Conservation (phyloP, 92 coral and sea anemone genomes). For the Siderastrea siderea region DNA sequence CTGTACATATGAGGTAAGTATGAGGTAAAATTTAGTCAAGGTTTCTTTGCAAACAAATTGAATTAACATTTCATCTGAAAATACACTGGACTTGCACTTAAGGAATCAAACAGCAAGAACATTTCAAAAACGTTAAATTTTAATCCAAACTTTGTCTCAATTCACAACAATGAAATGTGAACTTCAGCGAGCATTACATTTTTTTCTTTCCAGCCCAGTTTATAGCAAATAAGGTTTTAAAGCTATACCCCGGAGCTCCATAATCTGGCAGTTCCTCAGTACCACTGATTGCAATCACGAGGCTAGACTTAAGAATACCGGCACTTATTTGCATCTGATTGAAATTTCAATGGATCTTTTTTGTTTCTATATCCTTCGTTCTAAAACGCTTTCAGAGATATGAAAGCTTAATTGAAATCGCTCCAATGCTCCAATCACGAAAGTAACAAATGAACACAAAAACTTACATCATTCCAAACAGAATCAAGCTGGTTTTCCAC, state of each 20-base stretch:
- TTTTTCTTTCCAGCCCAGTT: background rate
- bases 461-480: too few species aligned
- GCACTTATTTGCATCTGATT: too few species aligned
- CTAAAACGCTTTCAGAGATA: too few species aligned
- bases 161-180: background rate
- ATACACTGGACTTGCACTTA: background rate
- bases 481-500: too few species aligned
- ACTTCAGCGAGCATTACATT: background rate
- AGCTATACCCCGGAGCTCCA: background rate
- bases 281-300: background rate
- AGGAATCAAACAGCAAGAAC: background rate
- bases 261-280: background rate
- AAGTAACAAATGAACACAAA: too few species aligned
- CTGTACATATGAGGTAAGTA: too few species aligned
- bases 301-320: background rate
- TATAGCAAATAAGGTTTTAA: background rate
- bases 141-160: background rate
- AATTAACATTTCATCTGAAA: too few species aligned
- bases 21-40: too few species aligned
- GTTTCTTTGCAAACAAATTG: background rate
- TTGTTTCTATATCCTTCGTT: too few species aligned
- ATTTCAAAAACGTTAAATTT: background rate
- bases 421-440: too few species aligned
- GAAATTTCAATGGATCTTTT: too few species aligned
- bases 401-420: too few species aligned